Base-by-base conservation (phyloP, 2,113 vertebrate species). In the Speoplatyrhinus poulsoni region DNA sequence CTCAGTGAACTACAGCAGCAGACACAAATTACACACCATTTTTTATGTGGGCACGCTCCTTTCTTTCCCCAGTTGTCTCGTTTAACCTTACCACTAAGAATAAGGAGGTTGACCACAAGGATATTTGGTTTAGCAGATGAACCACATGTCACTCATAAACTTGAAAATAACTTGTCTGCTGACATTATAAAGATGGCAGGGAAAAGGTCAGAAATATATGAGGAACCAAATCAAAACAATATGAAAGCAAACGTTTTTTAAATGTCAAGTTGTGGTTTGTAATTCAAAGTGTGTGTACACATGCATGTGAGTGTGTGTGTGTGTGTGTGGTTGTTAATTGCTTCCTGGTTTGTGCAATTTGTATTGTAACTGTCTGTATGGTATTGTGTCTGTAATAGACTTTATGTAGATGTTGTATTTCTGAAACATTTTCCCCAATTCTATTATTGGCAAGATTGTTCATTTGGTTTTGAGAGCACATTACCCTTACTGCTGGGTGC, bases 91-190 rank as follows among this genome's bases (percentile, higher is more conserved):
- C 77, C 79, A 69, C 70, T 77, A 68, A 79, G 64, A 81, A 82
- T 81, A 72, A 82, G 82, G 73, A 69, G 71, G 74, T 73, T 65
- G 49, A 3, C 26, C 6, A 69, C 69, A 82, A 82, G 68, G 69
- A 73, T 47, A 67, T 60, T 48, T 69, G n/a, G 17, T 80, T 75
- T 70, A 70, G 78, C 69, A 81, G 80, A 89, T 69, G 77, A 81
- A 74, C 79, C 78, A 60, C 80, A 73, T 77, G 82, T 76, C 70
- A 66, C 74, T 85, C 78, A 77, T 85, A 82, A 86, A 89, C 82
- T 71, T 73, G 73, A 79, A 79, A 86, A 82, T 73, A 86, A 80
- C 71, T 81, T 56, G 73, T 57, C 69, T 67, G 76, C 70, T 87
- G 85, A 83, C 82, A 86, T 85, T 87, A 82, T 83, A 67, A 85